Evolutionary conservation across 53 echinoderm and acorn worm genomes (phyloP), one percentile per base, ranked within the genome.

Genomic region (Arbacia lixula): DNA sequence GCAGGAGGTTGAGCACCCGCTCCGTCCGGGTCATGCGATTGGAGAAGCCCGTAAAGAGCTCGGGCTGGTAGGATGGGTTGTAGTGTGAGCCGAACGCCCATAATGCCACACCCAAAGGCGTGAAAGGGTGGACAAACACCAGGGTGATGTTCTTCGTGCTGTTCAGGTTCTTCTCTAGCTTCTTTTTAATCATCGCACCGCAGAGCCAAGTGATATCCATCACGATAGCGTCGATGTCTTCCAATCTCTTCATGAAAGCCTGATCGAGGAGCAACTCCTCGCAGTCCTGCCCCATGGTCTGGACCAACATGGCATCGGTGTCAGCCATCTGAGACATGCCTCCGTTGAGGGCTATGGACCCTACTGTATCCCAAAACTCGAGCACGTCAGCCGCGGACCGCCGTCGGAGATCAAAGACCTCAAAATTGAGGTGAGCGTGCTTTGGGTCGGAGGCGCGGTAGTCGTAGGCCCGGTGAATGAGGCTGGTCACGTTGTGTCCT

Each of bases 1-100:
- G 20, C 2, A 71, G n/a, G 30, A 83, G 64, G 28, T 90, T 87
- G n/a, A 66, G 32, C 19, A 39, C 72, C 53, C 91, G 76, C 43
- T 90, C 71, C 3, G 41, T 3, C 12, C 86, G 25, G 39, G 51
- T 54, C 91, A 90, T 90, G 6, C 71, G 16, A 49, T 87, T 83
- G 21, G 91, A 51, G 50, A 53, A 89, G 22, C 46, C 46, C 5
- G 89, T 89, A 12, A 24, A n/a, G 1, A 55, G 6, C 21, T 52
- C 67, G 11, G 89, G 89, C n/a, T 74, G 21, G 58, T 76, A 85
- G 21, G 89, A 65, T 4, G 77, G 77, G 29, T 65, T 86, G 77
- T 37, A 76, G 8, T 63, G 78, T 29, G 66, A 5, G 36, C 86
- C 86, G 6, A 64, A 71, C 17, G 25, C 8, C n/a, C 10, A 17